Evolutionary conservation across 1,140 invertebrate species (phyloP), one percentile per base, ranked within the genome.

Genomic region (Leptopilina boulardi): DNA sequence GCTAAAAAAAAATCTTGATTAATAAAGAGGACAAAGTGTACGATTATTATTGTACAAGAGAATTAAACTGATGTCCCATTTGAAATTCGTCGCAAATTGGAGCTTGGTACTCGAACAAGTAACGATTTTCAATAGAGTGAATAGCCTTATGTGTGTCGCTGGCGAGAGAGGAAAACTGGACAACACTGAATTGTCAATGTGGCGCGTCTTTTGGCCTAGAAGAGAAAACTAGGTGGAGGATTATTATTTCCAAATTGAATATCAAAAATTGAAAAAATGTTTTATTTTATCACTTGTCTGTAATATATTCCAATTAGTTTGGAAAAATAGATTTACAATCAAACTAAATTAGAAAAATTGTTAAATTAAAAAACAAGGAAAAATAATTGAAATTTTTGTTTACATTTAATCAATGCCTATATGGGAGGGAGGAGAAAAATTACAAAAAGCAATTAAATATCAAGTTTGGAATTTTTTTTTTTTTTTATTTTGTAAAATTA

Each of bases 121-220:
- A 85, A 84, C 84, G 84, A 85, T 85, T 85, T 85, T 84, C 84
- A 83, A 84, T 85, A 84, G 77, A 74, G 80, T 80, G 82, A 85
- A 84, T 83, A 82, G 73, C 74, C 66, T 72, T 84, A 82, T 70
- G 73, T 77, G 79, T 82, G 79, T 70, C 75, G 51, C 21, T 34
- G 73, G 51, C 56, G 70, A 80, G 75, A 80, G 75, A 78, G 77
- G 71, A 71, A 71, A 77, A 80, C 76, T 80, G 82, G 83, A 83
- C 80, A 82, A 80, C 79, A 78, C 79, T 75, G 76, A 72, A 81
- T 81, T 82, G 83, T 83, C 76, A 56, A 72, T 34, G 3, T 11
- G 18, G 76, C 34, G 70, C 82, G 76, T 83, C 81, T 78, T 79
- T 44, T 51, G 71, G 74, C 78, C 80, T 75, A 76, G 72, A 73